Percentiles rank a stretch among this genome's conserved stretches.
Evolutionary conservation across 2,113 vertebrate genomes (phyloP).

Genomic region (Urocolius indicus): DNA sequence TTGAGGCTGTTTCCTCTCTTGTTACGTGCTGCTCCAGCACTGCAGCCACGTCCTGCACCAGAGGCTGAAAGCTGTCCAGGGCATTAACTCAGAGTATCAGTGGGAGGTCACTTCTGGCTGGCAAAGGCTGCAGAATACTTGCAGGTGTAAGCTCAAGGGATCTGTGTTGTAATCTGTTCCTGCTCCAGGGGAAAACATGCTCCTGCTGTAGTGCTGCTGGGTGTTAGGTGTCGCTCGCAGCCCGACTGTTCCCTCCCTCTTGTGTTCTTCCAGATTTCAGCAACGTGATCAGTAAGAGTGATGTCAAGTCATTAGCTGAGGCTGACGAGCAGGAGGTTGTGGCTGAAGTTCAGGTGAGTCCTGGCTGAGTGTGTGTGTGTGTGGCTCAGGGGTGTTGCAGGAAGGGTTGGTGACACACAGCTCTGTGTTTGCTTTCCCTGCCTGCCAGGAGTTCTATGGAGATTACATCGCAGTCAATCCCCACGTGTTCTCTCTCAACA

Average conservation of each 20-base stretch:
- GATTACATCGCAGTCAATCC: conserved; percentile 97
- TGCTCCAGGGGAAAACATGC: not conserved
- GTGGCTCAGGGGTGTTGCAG: too few relatives aligned
- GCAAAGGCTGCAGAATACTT: not conserved
- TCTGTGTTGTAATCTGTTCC: not conserved
- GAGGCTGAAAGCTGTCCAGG: not conserved
- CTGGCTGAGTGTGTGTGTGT: not conserved
- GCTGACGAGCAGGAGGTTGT: conserved; percentile 96
- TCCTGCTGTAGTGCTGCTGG: rapidly evolving
- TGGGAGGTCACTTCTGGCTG: not conserved
- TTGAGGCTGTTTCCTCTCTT: too few relatives aligned
- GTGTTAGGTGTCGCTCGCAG: rapidly evolving
- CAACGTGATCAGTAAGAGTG: conserved; percentile 96
- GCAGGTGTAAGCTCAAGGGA: not conserved
- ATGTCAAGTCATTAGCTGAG: conserved; percentile 92
- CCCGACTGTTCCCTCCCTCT: rapidly evolving
- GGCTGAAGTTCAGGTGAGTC: conserved; percentile 91
- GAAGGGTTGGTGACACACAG: not conserved
- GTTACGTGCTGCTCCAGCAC: too few relatives aligned
- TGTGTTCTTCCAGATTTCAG: conserved; percentile 87
- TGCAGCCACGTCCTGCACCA: too few relatives aligned
- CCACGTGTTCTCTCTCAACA: conserved; percentile 96
- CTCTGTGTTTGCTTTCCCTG: not conserved
- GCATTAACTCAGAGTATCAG: not conserved
- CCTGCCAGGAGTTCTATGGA: conserved; percentile 93